phyloP scores from a whole-genome alignment of 2,797 vertebrate species.

The Smutsia gigantea region DNA sequence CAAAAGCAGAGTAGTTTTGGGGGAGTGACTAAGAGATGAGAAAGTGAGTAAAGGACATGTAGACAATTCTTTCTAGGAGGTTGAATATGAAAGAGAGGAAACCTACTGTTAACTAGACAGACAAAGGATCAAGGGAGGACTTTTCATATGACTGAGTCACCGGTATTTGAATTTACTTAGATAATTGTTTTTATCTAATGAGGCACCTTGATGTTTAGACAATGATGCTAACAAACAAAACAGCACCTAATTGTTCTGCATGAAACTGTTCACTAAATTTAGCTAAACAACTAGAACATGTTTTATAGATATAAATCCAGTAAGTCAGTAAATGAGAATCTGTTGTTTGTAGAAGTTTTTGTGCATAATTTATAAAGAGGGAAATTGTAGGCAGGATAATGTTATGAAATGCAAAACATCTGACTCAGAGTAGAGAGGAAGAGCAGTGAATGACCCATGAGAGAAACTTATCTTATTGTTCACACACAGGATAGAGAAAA shows the following conservation, averaged over 20 bases:
- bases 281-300: slow-evolving; percentile 44
- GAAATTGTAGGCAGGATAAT: slow-evolving; percentile 66
- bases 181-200: slow-evolving; percentile 9
- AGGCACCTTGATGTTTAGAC: slow-evolving; percentile 49
- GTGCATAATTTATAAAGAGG: slow-evolving; percentile 68
- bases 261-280: slow-evolving; percentile 45
- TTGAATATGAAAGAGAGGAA: neutral
- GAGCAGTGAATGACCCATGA: slow-evolving; percentile 67
- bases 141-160: neutral
- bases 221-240: slow-evolving; percentile 37
- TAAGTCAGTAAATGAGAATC: slow-evolving; percentile 70
- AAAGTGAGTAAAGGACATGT: neutral
- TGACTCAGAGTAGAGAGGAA: slow-evolving; percentile 77
- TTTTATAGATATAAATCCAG: slow-evolving; percentile 58
- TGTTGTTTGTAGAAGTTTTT: slow-evolving; percentile 65
- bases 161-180: slow-evolving; percentile 17
- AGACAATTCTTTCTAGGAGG: neutral
- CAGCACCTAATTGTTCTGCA: neutral
- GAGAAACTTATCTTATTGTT: slow-evolving; percentile 75
- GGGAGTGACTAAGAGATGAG: neutral
- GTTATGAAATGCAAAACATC: slow-evolving; percentile 76
- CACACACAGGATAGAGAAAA: slow-evolving; percentile 62
- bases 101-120: neutral
- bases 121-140: neutral
- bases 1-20: neutral